Evolutionary conservation across 1,140 invertebrate genomes (phyloP).

Genomic region (Lepidurus arcticus): DNA sequence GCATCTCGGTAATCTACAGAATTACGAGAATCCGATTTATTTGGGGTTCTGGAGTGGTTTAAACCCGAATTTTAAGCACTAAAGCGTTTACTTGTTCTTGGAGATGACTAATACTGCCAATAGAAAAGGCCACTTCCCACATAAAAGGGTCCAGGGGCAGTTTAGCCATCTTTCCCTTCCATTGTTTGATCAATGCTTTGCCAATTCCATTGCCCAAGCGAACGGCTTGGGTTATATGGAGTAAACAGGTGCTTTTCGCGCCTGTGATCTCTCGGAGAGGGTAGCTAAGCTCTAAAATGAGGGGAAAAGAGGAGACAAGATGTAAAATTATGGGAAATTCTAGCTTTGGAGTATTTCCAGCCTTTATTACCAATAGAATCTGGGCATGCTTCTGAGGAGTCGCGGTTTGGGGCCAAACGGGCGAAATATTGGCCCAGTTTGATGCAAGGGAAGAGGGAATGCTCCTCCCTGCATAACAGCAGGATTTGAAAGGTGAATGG

Average conservation of each 20-base stretch:
- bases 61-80: no score
- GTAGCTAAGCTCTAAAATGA: neutral
- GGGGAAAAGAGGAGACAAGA: neutral
- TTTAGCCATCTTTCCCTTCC: neutral
- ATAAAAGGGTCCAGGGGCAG: neutral
- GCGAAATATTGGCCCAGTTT: slow-evolving; percentile 1
- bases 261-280: neutral
- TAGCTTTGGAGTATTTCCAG: neutral
- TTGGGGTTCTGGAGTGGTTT: neutral
- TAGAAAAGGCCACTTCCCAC: slow-evolving; percentile 2
- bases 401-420: neutral
- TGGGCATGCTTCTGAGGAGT: neutral
- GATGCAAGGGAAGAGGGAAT: neutral
- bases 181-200: neutral
- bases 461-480: neutral
- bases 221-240: neutral
- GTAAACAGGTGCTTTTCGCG: neutral
- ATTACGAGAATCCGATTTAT: neutral
- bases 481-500: neutral
- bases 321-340: neutral
- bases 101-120: neutral
- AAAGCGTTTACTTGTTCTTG: neutral
- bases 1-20: neutral
- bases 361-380: neutral
- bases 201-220: neutral